These are phyloP conservation scores for Piaya cayana DNA, from an alignment of 2,113 vertebrate species.

Conservation along the genomic window DNA sequence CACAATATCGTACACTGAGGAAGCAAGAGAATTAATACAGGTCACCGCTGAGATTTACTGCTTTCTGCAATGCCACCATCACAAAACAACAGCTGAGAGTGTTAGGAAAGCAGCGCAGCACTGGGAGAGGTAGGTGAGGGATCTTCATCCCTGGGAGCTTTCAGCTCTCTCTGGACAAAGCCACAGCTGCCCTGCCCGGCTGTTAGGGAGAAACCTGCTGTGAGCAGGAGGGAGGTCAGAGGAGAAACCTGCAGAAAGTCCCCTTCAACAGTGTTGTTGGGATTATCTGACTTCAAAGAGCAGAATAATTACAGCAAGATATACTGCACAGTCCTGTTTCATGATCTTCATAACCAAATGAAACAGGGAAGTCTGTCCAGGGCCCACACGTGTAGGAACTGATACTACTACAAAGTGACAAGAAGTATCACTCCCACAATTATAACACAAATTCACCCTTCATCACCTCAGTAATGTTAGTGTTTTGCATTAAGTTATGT, in stretches of 20 bases:
- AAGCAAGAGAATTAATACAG: constrained; percentile 1
- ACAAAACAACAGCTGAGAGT: not conserved
- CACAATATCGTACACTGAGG: constrained; percentile 90
- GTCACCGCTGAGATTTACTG: not conserved
- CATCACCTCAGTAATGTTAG: not conserved
- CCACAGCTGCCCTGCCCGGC: not conserved
- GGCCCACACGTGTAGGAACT: not conserved
- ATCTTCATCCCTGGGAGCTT: not conserved
- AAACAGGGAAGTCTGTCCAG: not conserved
- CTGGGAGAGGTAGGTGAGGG: no score
- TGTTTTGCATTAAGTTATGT: not conserved
- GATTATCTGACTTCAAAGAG: not conserved
- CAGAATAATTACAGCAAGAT: not conserved
- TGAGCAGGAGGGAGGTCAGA: not conserved
- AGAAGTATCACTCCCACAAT: not conserved
- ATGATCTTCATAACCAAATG: not conserved
- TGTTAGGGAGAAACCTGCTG: not conserved
- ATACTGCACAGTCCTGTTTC: not conserved
- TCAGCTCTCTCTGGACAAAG: not conserved
- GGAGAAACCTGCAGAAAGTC: not conserved
- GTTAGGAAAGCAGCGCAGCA: not conserved
- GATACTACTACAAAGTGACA: not conserved
- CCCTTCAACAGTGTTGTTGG: not conserved
- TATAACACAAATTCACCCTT: not conserved
- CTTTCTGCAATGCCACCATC: not conserved